phyloP scores from a whole-genome alignment of 2,797 vertebrate species.

The Lagorchestes hirsutus region DNA sequence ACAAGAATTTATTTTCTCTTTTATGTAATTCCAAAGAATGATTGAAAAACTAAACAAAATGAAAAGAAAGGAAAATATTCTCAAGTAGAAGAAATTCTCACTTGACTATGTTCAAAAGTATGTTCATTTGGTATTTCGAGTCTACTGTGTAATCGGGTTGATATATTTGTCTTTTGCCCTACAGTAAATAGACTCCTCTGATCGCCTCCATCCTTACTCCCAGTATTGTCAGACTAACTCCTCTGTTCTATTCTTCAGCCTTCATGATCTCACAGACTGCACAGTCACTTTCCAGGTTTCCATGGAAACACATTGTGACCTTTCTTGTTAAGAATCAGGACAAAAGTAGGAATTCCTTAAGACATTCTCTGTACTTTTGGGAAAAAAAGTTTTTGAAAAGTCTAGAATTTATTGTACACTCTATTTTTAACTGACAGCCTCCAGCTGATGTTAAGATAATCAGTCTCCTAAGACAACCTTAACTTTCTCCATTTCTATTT shows the following conservation, averaged over 20 bases:
- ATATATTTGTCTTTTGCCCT: background rate
- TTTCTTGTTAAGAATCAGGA: background rate
- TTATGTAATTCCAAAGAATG: background rate
- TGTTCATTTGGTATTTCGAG: background rate
- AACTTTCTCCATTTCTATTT: background rate
- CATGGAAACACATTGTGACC: background rate
- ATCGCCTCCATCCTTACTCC: too few species aligned
- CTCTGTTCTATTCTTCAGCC: background rate
- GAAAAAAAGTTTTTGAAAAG: background rate
- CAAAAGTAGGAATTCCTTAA: background rate
- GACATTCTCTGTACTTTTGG: background rate
- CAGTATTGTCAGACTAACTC: background rate
- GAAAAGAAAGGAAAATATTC: background rate
- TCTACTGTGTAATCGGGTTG: background rate
- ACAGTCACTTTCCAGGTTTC: background rate
- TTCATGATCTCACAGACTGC: background rate
- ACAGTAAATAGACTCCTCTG: background rate
- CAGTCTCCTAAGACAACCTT: background rate
- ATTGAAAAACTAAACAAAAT: background rate
- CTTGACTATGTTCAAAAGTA: background rate
- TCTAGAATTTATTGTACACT: background rate
- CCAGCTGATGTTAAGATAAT: background rate
- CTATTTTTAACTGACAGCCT: background rate
- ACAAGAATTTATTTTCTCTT: background rate
- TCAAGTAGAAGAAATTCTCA: background rate